Base-by-base conservation (phyloP, 2,888 invertebrate species). In the Nyleta sp. region DNA sequence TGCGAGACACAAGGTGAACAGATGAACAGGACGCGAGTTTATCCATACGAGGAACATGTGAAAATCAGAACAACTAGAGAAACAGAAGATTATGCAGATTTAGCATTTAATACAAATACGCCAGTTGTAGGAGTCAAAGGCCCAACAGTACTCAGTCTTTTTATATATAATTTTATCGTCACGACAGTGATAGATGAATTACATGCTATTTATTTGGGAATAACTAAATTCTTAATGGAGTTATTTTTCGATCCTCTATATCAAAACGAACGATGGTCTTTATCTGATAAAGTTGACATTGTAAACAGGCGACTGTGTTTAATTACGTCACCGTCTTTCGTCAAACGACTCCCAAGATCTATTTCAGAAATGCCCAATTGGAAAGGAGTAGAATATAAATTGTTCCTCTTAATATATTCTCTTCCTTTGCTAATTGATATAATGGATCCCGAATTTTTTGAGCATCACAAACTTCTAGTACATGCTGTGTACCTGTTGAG, bases 181-280 rank as follows among this genome's bases (percentile, higher is more conserved):
- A 72, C 80, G 1, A 80, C 74, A 5, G 68, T 65, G 1, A 42
- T 80, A 2, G 80, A 82, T 55, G 44, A 52, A 1, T 80, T 83
- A 71, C 81, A 83, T 42, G 79, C 78, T 40, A 59, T 80, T 28
- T 81, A 65, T 57, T 57, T 78, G 17, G 74, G 80, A 4, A 74
- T 81, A 8, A 55, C 70, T 2, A 77, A 78, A 59, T 72, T 64
- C 22, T 18, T 78, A 6, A 35, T 81, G 28, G 20, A 4, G 15
- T 59, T 81, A 24, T 80, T 53, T 22, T 81, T 83, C 13, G 35
- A 65, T 20, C 7, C 59, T 15, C 18, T 57, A 44, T 53, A 31
- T 38, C 11, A 22, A 5, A 6, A 22, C 1, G 1, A 53, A 38
- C 7, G n/a, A n/a, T 53, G 53, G 53, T 53, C 48, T 17, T 17